Evolutionary conservation across 2,113 vertebrate species (phyloP).

Genomic region (Campylomormyrus numenius): DNA sequence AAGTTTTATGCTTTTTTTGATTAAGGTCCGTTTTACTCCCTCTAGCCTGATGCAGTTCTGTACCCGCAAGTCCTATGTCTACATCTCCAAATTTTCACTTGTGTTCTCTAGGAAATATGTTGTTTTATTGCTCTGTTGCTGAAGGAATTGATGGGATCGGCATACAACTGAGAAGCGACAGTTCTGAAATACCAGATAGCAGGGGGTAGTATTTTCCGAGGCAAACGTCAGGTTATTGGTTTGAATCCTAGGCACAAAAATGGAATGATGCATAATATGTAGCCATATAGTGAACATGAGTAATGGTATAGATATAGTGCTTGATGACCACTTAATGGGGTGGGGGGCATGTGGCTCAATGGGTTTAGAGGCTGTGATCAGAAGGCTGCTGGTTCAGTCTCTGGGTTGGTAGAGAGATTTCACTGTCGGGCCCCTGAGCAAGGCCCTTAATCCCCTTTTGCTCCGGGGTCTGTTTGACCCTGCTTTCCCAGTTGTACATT

Average conservation of each 20-base stretch:
- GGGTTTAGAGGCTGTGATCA: too few species aligned
- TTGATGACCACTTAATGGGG: background rate
- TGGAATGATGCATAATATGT: background rate
- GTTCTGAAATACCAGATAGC: background rate
- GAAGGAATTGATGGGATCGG: background rate
- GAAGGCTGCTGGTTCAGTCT: too few species aligned
- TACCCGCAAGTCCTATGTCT: background rate
- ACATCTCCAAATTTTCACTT: background rate
- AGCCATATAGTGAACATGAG: background rate
- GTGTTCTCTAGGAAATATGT: background rate
- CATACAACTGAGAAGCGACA: background rate
- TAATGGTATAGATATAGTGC: background rate
- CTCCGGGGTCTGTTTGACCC: too few species aligned
- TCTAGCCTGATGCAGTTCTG: background rate
- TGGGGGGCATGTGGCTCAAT: too few species aligned
- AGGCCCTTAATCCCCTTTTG: too few species aligned
- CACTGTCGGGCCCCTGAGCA: too few species aligned
- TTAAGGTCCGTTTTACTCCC: background rate
- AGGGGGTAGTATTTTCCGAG: background rate
- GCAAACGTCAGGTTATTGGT: background rate
- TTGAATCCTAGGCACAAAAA: background rate
- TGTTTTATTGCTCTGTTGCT: background rate
- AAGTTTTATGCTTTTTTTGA: background rate
- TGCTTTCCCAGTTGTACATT: too few species aligned
- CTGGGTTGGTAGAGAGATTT: too few species aligned